Conservation (phyloP, 2,797 vertebrate genomes). For the Lithobates pipiens region DNA sequence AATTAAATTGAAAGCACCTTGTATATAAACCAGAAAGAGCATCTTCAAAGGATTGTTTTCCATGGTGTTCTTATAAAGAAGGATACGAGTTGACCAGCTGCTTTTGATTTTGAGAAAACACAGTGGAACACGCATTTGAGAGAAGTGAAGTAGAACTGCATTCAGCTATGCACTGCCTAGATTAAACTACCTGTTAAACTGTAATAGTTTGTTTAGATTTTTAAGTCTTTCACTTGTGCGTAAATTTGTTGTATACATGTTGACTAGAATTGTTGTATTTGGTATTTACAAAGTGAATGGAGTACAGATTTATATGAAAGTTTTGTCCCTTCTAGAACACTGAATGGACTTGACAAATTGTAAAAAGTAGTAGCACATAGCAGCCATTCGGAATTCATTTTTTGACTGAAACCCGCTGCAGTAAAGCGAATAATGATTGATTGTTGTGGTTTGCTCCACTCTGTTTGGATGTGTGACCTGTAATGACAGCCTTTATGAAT, state of each 20-base stretch:
- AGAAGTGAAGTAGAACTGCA: slow-evolving; percentile 21
- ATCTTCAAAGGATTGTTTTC: slow-evolving; percentile 54
- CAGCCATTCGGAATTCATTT: too few relatives aligned
- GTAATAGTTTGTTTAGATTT: slow-evolving; percentile 7
- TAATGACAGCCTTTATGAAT: too few relatives aligned
- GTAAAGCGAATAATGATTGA: too few relatives aligned
- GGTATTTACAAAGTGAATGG: background rate
- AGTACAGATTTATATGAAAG: background rate
- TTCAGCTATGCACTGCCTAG: slow-evolving; percentile 36
- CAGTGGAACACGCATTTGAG: slow-evolving; percentile 17
- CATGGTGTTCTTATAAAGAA: slow-evolving; percentile 42
- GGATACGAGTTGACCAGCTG: slow-evolving; percentile 40
- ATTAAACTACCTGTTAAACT: slow-evolving; percentile 55
- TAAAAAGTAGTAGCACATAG: too few relatives aligned
- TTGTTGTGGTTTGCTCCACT: too few relatives aligned
- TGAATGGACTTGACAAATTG: background rate
- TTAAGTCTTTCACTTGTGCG: background rate
- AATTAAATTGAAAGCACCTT: slow-evolving; percentile 57
- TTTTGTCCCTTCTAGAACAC: background rate
- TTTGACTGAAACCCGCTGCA: too few relatives aligned
- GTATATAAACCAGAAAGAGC: slow-evolving; percentile 21
- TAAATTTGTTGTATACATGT: slow-evolving; percentile 11
- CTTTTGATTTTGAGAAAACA: slow-evolving; percentile 53
- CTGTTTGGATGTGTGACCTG: too few relatives aligned
- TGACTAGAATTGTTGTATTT: slow-evolving; percentile 7